phyloP scores from a whole-genome alignment of 2,888 invertebrate species.

The Crossocerus cetratus region DNA sequence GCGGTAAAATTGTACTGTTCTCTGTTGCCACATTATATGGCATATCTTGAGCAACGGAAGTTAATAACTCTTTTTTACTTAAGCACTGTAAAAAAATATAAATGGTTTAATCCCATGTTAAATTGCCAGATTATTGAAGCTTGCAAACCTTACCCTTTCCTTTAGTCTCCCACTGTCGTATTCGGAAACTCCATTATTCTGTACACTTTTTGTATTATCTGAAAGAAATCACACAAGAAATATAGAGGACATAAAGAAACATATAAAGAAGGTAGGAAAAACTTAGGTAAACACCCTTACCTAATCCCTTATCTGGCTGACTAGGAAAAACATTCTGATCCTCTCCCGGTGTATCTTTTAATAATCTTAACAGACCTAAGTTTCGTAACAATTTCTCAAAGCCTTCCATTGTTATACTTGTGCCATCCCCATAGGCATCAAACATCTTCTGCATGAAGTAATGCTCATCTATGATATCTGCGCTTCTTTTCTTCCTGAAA shows the following conservation, averaged over 20 bases:
- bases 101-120: neutral
- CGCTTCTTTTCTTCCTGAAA: conserved; percentile 57
- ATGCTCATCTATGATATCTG: conserved; percentile 77
- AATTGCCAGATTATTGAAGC: conserved; percentile 5
- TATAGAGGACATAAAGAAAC: neutral
- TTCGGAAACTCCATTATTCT: conserved; percentile 52
- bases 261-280: too few relatives aligned
- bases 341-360: conserved; percentile 73
- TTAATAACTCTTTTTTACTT: conserved; percentile 70
- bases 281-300: conserved; percentile 36
- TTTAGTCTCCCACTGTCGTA: conserved; percentile 31
- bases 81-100: conserved; percentile 67
- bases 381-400: conserved; percentile 84
- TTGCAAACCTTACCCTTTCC: conserved; percentile 47
- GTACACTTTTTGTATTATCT: conserved; percentile 46
- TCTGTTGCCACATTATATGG: conserved; percentile 60
- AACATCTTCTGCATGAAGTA: conserved; percentile 84
- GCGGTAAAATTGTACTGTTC: conserved; percentile 66
- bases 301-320: conserved; percentile 54
- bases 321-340: conserved; percentile 48
- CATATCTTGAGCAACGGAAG: conserved; percentile 62
- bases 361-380: conserved; percentile 79
- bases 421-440: conserved; percentile 82
- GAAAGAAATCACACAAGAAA: conserved; percentile 16
- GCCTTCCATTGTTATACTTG: conserved; percentile 83